phyloP scores from a whole-genome alignment of 2,888 invertebrate genomes.

The Eurois occulta region DNA sequence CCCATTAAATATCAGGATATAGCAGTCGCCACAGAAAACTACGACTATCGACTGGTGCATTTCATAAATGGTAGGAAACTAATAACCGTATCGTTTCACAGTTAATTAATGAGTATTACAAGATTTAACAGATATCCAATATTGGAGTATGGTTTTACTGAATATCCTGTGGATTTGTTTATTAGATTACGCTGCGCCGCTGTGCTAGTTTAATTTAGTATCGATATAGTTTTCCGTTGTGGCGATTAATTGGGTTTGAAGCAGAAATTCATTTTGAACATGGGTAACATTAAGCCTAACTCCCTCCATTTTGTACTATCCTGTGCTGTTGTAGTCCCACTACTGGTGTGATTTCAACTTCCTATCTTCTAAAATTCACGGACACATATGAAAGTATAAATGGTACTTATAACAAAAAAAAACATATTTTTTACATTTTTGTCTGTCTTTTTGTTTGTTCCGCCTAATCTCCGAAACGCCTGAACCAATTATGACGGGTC shows the following conservation, averaged over 20 bases:
- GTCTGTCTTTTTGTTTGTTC: too few relatives aligned
- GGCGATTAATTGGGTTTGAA: neutral
- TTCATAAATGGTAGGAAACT: conserved; percentile 30
- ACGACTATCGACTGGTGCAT: conserved; percentile 9
- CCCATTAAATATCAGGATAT: conserved; percentile 46
- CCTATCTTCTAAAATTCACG: too few relatives aligned
- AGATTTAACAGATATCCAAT: conserved; percentile 25
- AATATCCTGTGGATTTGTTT: neutral
- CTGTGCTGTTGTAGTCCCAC: too few relatives aligned
- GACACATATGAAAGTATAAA: too few relatives aligned
- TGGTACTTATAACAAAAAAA: too few relatives aligned
- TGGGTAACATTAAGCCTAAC: neutral
- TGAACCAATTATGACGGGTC: too few relatives aligned
- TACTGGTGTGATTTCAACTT: too few relatives aligned
- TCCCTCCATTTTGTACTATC: too few relatives aligned
- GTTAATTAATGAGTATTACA: conserved; percentile 25
- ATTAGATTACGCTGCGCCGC: neutral
- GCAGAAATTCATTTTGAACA: neutral
- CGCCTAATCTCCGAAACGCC: too few relatives aligned
- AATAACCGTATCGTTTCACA: conserved; percentile 19
- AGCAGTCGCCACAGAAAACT: conserved; percentile 24
- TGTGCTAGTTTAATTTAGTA: neutral
- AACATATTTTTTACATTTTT: too few relatives aligned
- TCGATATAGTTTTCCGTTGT: neutral
- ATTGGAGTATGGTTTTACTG: conserved; percentile 26